Evolutionary conservation across 1,140 invertebrate species (phyloP).

Genomic region (Cataglyphis hispanica): DNA sequence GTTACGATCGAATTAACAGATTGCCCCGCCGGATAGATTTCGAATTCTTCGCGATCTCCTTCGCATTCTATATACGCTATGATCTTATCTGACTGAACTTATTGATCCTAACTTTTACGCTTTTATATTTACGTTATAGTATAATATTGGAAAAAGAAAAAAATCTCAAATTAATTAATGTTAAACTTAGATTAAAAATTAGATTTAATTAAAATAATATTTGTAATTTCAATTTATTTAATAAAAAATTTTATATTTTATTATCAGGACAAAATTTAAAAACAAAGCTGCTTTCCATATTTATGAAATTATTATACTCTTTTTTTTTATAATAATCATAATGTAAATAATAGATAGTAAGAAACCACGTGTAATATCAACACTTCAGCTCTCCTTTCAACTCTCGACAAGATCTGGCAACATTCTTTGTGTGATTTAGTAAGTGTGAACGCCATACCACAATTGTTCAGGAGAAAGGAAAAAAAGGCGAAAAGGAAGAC

Average conservation of each 20-base stretch:
- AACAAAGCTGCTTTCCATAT: not conserved
- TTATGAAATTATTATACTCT: not conserved
- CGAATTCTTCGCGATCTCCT: conserved; percentile 40
- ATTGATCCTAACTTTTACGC: not conserved
- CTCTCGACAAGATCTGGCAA: not conserved
- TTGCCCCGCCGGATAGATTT: conserved; percentile 66
- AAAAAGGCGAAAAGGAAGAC: not conserved
- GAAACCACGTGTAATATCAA: not conserved
- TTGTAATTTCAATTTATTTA: not conserved
- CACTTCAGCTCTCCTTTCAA: not conserved
- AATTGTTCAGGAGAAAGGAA: not conserved
- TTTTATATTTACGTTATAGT: not conserved
- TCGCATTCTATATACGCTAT: not conserved
- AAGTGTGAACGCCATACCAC: not conserved
- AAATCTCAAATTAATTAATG: conserved; percentile 4
- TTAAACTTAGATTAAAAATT: not conserved
- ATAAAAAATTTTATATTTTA: conserved; percentile 8
- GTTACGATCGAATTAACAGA: conserved; percentile 84
- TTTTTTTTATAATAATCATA: conserved; percentile 21
- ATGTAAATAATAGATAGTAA: not conserved
- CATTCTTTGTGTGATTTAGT: not conserved
- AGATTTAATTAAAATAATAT: not conserved
- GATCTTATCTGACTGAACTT: not conserved
- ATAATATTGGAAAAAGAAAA: not conserved
- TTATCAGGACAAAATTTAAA: not conserved